A percentile compares a stretch with the other conserved stretches of the same genome.
These are phyloP conservation scores for Threskiornis aethiopicus DNA, from an alignment of 2,797 vertebrate species.

Conservation along the genomic window DNA sequence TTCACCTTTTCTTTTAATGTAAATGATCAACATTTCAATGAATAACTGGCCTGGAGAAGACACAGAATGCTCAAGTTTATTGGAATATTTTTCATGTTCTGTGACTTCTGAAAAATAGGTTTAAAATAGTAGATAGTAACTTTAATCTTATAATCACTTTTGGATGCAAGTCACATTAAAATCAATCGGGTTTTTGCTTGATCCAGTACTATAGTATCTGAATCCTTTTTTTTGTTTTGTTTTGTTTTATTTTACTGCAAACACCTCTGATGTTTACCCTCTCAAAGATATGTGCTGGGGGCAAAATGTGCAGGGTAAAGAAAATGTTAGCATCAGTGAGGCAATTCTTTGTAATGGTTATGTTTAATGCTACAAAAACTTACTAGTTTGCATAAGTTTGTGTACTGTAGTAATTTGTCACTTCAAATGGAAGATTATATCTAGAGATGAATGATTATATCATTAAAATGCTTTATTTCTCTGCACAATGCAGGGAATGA, in stretches of 20 bases:
- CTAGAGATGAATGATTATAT: not conserved
- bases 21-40: not conserved
- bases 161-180: not conserved
- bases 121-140: not conserved
- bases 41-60: not conserved
- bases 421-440: not conserved
- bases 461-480: not conserved
- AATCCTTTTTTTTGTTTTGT: not conserved
- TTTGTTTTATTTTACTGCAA: not conserved
- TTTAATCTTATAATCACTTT: not conserved
- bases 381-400: not conserved
- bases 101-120: not conserved
- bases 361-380: not conserved
- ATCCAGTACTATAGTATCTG: not conserved
- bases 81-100: not conserved
- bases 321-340: not conserved
- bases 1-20: not conserved
- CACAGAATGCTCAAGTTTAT: not conserved
- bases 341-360: not conserved
- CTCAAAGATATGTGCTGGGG: not conserved
- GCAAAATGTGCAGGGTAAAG: fast-evolving
- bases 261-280: not conserved
- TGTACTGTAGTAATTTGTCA: not conserved
- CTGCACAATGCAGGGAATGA: not conserved
- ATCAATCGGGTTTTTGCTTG: not conserved